Percentiles rank a stretch among this genome's conserved stretches.
Conservation (phyloP, 1,140 invertebrate genomes). For the Solenopsis fugax region DNA sequence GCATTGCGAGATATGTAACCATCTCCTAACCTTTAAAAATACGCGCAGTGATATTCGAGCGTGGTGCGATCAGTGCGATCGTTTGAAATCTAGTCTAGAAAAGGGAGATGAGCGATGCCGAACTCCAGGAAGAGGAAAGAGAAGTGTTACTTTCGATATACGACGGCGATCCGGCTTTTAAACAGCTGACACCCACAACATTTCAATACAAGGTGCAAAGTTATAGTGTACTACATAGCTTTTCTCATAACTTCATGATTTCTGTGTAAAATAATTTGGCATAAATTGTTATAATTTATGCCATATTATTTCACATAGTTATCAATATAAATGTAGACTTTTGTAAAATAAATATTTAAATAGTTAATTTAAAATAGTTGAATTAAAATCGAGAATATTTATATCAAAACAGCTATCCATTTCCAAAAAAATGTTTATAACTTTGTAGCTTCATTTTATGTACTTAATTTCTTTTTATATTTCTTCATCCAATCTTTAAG, state of each 20-base stretch:
- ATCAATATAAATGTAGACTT: too few relatives aligned
- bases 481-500: background rate
- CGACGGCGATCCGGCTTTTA: slow-evolving; percentile 96
- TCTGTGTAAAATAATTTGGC: slow-evolving; percentile 12
- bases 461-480: too few relatives aligned
- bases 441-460: background rate
- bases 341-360: too few relatives aligned
- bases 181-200: slow-evolving; percentile 91
- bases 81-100: slow-evolving; percentile 15
- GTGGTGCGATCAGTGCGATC: background rate
- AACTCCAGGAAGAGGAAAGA: slow-evolving; percentile 94
- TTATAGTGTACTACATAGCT: background rate
- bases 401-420: background rate
- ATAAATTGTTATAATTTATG: background rate
- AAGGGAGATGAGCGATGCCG: slow-evolving; percentile 87
- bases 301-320: too few relatives aligned
- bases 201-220: slow-evolving; percentile 96
- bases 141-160: slow-evolving; percentile 97
- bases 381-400: too few relatives aligned
- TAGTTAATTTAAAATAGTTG: too few relatives aligned
- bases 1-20: background rate
- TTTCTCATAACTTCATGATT: background rate
- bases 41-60: background rate
- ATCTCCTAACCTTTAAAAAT: slow-evolving; percentile 36
- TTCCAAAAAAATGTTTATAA: background rate